phyloP scores from a whole-genome alignment of 2,888 invertebrate genomes.

The Drosophila paucipuncta region DNA sequence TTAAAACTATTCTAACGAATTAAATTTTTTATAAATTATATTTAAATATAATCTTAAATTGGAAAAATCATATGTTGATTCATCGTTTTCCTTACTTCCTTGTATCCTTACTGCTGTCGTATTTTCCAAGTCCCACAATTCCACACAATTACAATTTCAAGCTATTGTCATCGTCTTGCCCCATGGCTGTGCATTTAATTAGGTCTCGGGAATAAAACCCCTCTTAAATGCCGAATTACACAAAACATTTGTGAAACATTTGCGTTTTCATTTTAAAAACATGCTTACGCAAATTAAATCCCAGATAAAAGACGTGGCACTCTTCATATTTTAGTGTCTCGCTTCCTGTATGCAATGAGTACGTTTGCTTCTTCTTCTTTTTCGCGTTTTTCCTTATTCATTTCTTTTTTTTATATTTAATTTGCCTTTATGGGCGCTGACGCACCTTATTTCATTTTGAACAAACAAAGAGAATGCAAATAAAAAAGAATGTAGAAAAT shows the following conservation, averaged over 20 bases:
- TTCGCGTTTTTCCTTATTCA: slow-evolving; percentile 22
- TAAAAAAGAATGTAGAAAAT: slow-evolving; percentile 46
- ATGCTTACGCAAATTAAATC: slow-evolving; percentile 71
- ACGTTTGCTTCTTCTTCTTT: slow-evolving; percentile 13
- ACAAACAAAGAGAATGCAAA: slow-evolving; percentile 63
- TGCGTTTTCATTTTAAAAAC: slow-evolving; percentile 47
- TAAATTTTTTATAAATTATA: not conserved
- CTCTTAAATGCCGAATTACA: slow-evolving; percentile 57
- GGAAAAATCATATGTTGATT: not conserved
- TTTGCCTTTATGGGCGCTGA: slow-evolving; percentile 74
- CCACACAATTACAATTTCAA: slow-evolving; percentile 59
- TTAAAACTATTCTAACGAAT: not conserved
- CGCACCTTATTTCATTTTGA: slow-evolving; percentile 69
- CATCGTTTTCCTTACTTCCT: not conserved
- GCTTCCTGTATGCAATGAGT: slow-evolving; percentile 32
- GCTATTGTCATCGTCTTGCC: slow-evolving; percentile 30
- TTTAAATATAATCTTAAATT: not conserved
- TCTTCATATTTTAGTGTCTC: slow-evolving; percentile 13
- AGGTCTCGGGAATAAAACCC: slow-evolving; percentile 54
- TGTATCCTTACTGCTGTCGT: not conserved
- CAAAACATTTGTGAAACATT: slow-evolving; percentile 65
- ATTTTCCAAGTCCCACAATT: slow-evolving; percentile 24
- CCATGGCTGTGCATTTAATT: slow-evolving; percentile 63
- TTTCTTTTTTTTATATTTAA: slow-evolving; percentile 64
- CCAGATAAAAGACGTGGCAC: slow-evolving; percentile 46